Conservation (phyloP, 2,113 vertebrate species). For the Pseudorhombus dupliciocellatus region DNA sequence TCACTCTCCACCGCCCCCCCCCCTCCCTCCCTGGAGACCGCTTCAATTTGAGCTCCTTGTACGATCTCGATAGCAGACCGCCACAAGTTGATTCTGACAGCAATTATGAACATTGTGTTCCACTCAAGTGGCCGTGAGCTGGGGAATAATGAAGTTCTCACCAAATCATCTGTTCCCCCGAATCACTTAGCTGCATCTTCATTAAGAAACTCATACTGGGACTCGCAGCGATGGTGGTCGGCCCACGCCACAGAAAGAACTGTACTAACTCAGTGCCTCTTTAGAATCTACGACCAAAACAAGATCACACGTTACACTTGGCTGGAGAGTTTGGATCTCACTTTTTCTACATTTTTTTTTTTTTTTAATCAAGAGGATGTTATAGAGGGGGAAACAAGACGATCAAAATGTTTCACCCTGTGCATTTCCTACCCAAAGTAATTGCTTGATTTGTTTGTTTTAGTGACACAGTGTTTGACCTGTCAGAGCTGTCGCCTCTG, state of each 20-base stretch:
- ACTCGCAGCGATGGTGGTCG: not conserved
- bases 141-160: slow-evolving; percentile 69
- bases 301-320: not conserved
- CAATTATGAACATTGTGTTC: slow-evolving; percentile 71
- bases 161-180: slow-evolving; percentile 63
- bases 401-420: too few species aligned
- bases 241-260: not conserved
- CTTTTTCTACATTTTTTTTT: too few species aligned
- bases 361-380: too few species aligned
- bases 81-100: slow-evolving; percentile 68
- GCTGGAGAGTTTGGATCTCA: too few species aligned
- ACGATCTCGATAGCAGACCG: slow-evolving; percentile 24
- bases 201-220: slow-evolving; percentile 43
- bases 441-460: too few species aligned
- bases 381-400: too few species aligned
- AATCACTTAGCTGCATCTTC: slow-evolving; percentile 68
- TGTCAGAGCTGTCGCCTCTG: too few species aligned
- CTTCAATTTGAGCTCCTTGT: slow-evolving; percentile 54
- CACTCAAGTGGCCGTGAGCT: slow-evolving; percentile 64
- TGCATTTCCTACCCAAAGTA: too few species aligned
- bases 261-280: not conserved
- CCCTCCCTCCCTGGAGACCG: slow-evolving; percentile 46
- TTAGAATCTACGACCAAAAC: not conserved
- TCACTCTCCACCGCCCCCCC: slow-evolving; percentile 44
- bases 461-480: too few species aligned